phyloP scores from a whole-genome alignment of 2,797 vertebrate species.

The Ambastaia sidthimunki region DNA sequence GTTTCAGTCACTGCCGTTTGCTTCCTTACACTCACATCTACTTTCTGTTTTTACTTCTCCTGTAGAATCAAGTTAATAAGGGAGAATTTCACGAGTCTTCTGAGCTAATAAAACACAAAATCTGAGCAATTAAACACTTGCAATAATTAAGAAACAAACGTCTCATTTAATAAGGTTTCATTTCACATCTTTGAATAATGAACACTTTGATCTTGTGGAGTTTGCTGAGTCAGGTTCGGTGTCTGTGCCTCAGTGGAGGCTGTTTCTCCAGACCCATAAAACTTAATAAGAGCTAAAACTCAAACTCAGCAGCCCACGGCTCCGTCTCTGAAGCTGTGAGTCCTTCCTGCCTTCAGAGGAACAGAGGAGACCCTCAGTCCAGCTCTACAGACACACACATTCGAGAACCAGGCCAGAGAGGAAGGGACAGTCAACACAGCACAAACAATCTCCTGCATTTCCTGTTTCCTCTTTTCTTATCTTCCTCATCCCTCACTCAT shows the following conservation, averaged over 20 bases:
- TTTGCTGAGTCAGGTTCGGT: not conserved
- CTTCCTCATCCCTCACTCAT: slow-evolving; percentile 38
- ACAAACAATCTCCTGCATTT: slow-evolving; percentile 37
- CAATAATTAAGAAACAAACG: not conserved
- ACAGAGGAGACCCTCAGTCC: slow-evolving; percentile 21
- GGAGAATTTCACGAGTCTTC: too few species aligned
- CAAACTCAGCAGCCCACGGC: slow-evolving; percentile 22
- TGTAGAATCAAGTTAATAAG: too few species aligned
- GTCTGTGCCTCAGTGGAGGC: slow-evolving; percentile 31
- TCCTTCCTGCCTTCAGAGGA: slow-evolving; percentile 25
- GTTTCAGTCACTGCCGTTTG: too few species aligned
- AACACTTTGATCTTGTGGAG: not conserved
- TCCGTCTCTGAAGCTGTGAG: slow-evolving; percentile 3
- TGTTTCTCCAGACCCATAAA: slow-evolving; percentile 43
- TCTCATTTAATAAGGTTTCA: not conserved
- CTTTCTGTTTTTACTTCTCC: too few species aligned
- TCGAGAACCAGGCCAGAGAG: slow-evolving; percentile 21
- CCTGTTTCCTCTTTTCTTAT: slow-evolving; percentile 31
- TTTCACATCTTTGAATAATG: not conserved
- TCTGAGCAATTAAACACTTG: too few species aligned
- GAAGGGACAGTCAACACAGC: slow-evolving; percentile 33
- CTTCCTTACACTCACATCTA: too few species aligned
- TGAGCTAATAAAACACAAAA: too few species aligned
- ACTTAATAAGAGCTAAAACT: slow-evolving; percentile 15
- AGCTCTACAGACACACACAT: slow-evolving; percentile 10